These are phyloP conservation scores for Cranoglanis bouderius DNA, from an alignment of 2,113 vertebrate genomes.

Conservation along the genomic window DNA sequence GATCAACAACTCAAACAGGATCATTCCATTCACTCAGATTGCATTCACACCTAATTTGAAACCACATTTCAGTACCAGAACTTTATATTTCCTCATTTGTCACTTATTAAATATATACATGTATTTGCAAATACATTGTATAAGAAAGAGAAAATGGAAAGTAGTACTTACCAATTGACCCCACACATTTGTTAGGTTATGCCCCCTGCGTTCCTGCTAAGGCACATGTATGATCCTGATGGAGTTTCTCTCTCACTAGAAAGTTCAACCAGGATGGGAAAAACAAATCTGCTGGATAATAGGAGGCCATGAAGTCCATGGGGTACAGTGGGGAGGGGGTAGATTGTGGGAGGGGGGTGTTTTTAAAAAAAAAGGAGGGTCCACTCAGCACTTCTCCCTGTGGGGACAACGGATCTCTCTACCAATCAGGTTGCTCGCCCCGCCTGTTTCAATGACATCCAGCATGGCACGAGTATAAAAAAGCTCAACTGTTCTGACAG, in stretches of 20 bases:
- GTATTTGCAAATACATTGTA: slow-evolving; percentile 35
- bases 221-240: slow-evolving; percentile 71
- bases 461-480: slow-evolving; percentile 41
- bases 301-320: slow-evolving; percentile 63
- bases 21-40: background rate
- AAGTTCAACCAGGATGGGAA: slow-evolving; percentile 71
- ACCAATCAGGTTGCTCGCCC: slow-evolving; percentile 62
- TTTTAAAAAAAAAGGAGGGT: slow-evolving; percentile 66
- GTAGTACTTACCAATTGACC: slow-evolving; percentile 78
- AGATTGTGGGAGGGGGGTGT: slow-evolving; percentile 8
- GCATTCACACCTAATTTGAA: background rate
- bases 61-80: background rate
- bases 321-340: background rate
- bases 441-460: slow-evolving; percentile 63
- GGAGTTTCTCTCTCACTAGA: slow-evolving; percentile 67
- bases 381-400: slow-evolving; percentile 78
- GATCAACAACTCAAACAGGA: background rate
- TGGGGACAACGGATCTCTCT: slow-evolving; percentile 45
- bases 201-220: slow-evolving; percentile 67
- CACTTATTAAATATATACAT: background rate
- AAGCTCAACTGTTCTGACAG: slow-evolving; percentile 10
- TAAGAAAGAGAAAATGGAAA: slow-evolving; percentile 54
- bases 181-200: slow-evolving; percentile 81
- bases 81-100: background rate
- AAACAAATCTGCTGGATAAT: slow-evolving; percentile 72